Percentiles rank a stretch among this genome's conserved stretches.
Conservation (phyloP, 2,113 vertebrate genomes). For the Leptocoma aspasia region DNA sequence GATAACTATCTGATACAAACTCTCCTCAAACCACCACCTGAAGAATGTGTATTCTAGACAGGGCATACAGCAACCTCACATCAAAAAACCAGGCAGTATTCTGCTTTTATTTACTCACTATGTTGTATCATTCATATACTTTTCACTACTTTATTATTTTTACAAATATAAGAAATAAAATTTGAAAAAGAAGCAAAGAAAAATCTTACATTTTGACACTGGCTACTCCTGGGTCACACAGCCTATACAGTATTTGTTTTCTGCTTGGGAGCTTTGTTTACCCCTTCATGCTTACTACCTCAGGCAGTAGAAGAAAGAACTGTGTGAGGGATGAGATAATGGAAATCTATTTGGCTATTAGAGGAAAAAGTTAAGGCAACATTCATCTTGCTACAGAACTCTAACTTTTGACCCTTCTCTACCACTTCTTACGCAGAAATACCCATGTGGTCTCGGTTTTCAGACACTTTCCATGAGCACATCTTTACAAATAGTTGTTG, state of each 20-base stretch:
- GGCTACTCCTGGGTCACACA: neutral
- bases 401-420: neutral
- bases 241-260: neutral
- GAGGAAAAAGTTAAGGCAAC: neutral
- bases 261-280: neutral
- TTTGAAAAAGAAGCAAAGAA: neutral
- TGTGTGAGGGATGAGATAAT: neutral
- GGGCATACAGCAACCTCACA: neutral
- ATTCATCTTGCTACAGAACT: neutral
- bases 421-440: neutral
- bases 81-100: neutral
- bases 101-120: neutral
- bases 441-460: neutral
- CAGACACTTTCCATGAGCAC: neutral
- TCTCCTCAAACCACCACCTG: neutral
- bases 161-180: neutral
- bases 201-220: neutral
- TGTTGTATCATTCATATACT: rapidly evolving
- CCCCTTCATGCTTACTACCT: neutral
- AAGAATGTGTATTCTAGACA: neutral
- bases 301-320: neutral
- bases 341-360: neutral
- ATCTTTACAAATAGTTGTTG: neutral
- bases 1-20: neutral
- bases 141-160: neutral